Evolutionary conservation across 1,140 invertebrate species (phyloP), one percentile per base, ranked within the genome.

Genomic region (Aphis gossypii): DNA sequence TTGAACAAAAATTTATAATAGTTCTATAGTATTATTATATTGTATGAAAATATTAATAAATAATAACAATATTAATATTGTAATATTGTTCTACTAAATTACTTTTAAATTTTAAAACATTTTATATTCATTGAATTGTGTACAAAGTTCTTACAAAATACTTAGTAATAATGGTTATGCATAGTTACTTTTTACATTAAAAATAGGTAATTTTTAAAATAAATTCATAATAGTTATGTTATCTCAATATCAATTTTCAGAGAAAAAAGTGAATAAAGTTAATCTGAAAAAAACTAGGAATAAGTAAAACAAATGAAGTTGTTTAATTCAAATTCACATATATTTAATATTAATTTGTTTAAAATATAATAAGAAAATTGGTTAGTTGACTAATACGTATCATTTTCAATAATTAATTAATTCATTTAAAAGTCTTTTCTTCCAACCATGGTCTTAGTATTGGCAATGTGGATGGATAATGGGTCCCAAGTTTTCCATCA

Each of bases 401-500:
- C 4, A 56, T 51, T 76, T 82, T 54, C 9, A 83, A 83, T 48
- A 35, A 48, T 92, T 35, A 92, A 56, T 84, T 76, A 9, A 38
- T 91, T 90, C 21, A 86, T 94, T 94, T 87, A 91, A 94, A 94
- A 76, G 96, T 96, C 94, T 97, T 97, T 94, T 98, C 97, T 94
- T 98, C 97, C 54, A 98, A 96, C 98, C 98, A 98, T 23, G 98
- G 98, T 94, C 98, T 96, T 95, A 98, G 98, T 94, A 99, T 97
- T n/a, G 98, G 98, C 94, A 99, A 95, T n/a, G 97, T 98, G 84
- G 97, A 97, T 46, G 98, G 98, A 95, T 99, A 99, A 95, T 98
- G 97, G 23, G 98, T 97, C 89, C 97, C 97, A 94, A 96, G 96
- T 95, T 97, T 98, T 82, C 95, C 94, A 92, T 95, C 94, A 82